Conservation (phyloP, 2,888 invertebrate species). For the Augiades crinisus region DNA sequence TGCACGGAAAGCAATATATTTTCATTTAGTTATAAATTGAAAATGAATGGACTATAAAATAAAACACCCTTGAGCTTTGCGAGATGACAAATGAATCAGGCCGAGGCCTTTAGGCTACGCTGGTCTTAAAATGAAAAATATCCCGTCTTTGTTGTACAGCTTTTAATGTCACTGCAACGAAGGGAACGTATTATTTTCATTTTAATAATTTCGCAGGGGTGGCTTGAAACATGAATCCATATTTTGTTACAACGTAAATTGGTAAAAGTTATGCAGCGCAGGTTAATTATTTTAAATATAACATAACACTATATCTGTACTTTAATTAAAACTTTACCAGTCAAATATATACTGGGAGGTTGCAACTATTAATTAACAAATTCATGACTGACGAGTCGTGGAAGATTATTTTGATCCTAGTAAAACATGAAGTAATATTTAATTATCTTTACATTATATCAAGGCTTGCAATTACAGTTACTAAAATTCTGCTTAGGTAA, state of each 20-base stretch:
- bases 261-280: too few species aligned
- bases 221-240: neutral
- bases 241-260: neutral
- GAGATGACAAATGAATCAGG: slow-evolving; percentile 25
- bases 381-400: too few species aligned
- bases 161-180: slow-evolving; percentile 17
- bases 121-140: slow-evolving; percentile 25
- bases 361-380: too few species aligned
- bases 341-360: too few species aligned
- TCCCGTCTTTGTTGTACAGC: slow-evolving; percentile 18
- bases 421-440: too few species aligned
- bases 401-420: too few species aligned
- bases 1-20: slow-evolving; percentile 15
- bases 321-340: too few species aligned
- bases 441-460: too few species aligned
- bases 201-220: neutral
- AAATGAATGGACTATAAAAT: slow-evolving; percentile 25
- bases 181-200: slow-evolving; percentile 7
- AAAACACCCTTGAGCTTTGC: slow-evolving; percentile 17
- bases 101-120: slow-evolving; percentile 21
- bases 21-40: slow-evolving; percentile 20
- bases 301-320: too few species aligned
- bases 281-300: too few species aligned
- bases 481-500: too few species aligned
- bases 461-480: too few species aligned